These are phyloP conservation scores for Bombylius major DNA, from an alignment of 2,888 invertebrate genomes.

Conservation along the genomic window DNA sequence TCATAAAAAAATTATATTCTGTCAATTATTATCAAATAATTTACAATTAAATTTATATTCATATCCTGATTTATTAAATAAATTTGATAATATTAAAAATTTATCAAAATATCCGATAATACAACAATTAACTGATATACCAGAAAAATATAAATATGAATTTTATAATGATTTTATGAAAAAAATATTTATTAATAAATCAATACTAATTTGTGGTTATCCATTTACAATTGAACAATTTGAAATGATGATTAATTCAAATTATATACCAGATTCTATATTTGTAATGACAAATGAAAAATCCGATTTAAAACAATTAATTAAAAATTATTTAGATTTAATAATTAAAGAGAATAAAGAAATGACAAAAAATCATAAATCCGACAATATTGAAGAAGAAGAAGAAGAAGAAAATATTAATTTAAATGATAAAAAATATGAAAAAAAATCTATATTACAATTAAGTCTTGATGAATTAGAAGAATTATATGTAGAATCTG, in stretches of 20 bases:
- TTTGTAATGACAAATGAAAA: slow-evolving; percentile 33
- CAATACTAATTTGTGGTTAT: slow-evolving; percentile 47
- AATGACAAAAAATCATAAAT: neutral
- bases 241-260: slow-evolving; percentile 32
- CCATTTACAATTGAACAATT: slow-evolving; percentile 34
- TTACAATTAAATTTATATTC: slow-evolving; percentile 27
- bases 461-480: too few species aligned
- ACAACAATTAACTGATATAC: neutral
- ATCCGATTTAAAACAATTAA: slow-evolving; percentile 41
- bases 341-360: too few species aligned
- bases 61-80: neutral
- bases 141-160: neutral
- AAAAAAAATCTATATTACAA: too few species aligned
- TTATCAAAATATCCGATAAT: neutral
- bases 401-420: neutral
- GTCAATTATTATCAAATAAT: slow-evolving; percentile 41
- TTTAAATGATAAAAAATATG: too few species aligned
- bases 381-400: neutral
- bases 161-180: neutral
- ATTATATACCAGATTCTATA: slow-evolving; percentile 40
- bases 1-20: slow-evolving; percentile 42
- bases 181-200: neutral
- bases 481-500: too few species aligned
- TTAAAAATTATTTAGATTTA: slow-evolving; percentile 32
- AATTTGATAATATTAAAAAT: neutral